Percentiles rank a stretch among this genome's conserved stretches.
phyloP scores from a whole-genome alignment of 2,113 vertebrate species.

The Cairina moschata region DNA sequence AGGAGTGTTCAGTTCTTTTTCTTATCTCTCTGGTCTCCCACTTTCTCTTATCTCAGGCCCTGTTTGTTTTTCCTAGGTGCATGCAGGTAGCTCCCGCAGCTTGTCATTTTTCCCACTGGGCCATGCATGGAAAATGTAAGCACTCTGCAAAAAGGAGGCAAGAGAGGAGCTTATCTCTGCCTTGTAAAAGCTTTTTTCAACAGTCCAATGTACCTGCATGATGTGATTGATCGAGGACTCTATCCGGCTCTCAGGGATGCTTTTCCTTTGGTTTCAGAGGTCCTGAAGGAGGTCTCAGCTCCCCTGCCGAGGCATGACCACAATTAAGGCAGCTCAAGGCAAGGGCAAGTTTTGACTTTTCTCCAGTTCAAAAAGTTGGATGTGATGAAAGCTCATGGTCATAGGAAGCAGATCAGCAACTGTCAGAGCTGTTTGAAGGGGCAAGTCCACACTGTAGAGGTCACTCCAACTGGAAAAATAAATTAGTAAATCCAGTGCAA shows the following conservation, averaged over 20 bases:
- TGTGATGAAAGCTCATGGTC: not conserved
- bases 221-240: not conserved
- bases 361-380: not conserved
- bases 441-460: not conserved
- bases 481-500: not conserved
- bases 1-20: not conserved
- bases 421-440: not conserved
- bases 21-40: not conserved
- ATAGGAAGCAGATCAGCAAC: accelerated
- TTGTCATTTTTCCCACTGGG: not conserved
- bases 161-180: not conserved
- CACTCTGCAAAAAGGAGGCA: not conserved
- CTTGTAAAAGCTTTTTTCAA: not conserved
- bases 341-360: not conserved
- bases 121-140: not conserved
- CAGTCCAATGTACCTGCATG: not conserved
- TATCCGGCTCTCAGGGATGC: not conserved
- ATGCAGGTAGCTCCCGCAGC: not conserved
- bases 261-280: not conserved
- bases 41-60: not conserved
- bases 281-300: not conserved
- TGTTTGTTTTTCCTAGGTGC: conserved; percentile 47
- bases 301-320: not conserved
- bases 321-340: not conserved
- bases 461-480: not conserved